Evolutionary conservation across 2,888 invertebrate genomes (phyloP), one percentile per base, ranked within the genome.

Genomic region (Pomacea canaliculata): DNA sequence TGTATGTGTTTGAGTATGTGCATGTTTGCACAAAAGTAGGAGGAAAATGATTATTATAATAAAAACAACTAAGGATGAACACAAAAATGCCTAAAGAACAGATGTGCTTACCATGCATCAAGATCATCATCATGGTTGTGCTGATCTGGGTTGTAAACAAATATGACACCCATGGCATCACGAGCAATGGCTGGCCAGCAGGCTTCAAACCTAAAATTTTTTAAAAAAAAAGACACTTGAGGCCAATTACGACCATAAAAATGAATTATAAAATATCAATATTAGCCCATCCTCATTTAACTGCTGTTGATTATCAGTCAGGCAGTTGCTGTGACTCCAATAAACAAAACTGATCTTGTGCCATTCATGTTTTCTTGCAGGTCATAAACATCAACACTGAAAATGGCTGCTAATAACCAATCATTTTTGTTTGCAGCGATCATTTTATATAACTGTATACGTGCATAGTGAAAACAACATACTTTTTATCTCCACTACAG

Each of bases 121-220:
- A 87, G 80, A n/a, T 86, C 86, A 78, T 85, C 84, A 70, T 86
- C 87, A 79, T 87, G 87, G 70, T 91, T 91, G 66, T 92, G 91
- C 18, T 92, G 89, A 70, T 92, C 92, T 18, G 92, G 92, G 83
- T 93, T 93, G 87, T 94, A 94, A 0, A 95, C 94, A 79, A 95
- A 92, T 79, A 95, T 93, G 12, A 95, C 93, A 12, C 95, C 95
- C 80, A 94, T 92, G 0, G 93, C 92, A 80, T 94, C 94, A 80
- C 93, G 91, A 68, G 94, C 93, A 79, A 95, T 92, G 1, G 94
- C 94, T 56, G 95, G 94, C 95, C 95, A 96, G 86, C 95, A 95
- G 13, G 93, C 92, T 88, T 94, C 94, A 91, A 93, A 95, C 86
- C 95, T 95, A 76, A 37, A 37, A 37, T 37, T 16, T 27, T n/a